Base-by-base conservation (phyloP, 2,113 vertebrate species). In the Passer montanus region DNA sequence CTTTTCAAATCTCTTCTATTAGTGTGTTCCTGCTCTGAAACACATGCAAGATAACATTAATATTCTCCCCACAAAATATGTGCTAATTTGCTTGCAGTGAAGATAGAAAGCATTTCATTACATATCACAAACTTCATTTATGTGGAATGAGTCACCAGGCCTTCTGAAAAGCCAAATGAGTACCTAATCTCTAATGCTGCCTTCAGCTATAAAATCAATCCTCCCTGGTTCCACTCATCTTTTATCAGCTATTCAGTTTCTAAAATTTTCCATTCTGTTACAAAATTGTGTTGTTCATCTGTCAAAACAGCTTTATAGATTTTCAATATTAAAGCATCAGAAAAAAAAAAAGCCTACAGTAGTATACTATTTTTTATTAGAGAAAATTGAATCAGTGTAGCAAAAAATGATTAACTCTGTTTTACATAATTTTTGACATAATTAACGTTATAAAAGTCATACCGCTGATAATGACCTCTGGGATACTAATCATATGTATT, bases 101-200 rank as follows among this genome's bases (percentile, higher is more conserved):
- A 96, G 96, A 98, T 96, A 97, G 97, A 98, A 98, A 97, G 97
- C 97, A 97, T 98, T 98, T 98, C 97, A 98, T 98, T 97, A 97
- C 95, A 96, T 97, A 98, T 98, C 97, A 97, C 97, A 98, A 98
- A 98, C 97, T 98, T 98, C 97, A 98, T 98, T 98, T 98, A 86
- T 95, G 97, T 96, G 94, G 94, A 96, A 98, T 98, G 97, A 98
- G 94, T 98, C 98, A 98, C 95, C 80, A 94, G 90, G 44, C 84
- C 85, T 95, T 95, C 96, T 97, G 95, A 97, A 98, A 98, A 97
- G 87, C 92, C 97, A 98, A 97, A 97, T 97, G 97, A 97, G 84
- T 94, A 87, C 95, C 97, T 97, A 97, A 97, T 97, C 97, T 97
- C 62, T 89, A 97, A 97, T 86, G 88, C 80, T 97, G 94, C 95